These are phyloP conservation scores for Sphecodes monilicornis DNA, from an alignment of 2,888 invertebrate genomes.

Conservation along the genomic window DNA sequence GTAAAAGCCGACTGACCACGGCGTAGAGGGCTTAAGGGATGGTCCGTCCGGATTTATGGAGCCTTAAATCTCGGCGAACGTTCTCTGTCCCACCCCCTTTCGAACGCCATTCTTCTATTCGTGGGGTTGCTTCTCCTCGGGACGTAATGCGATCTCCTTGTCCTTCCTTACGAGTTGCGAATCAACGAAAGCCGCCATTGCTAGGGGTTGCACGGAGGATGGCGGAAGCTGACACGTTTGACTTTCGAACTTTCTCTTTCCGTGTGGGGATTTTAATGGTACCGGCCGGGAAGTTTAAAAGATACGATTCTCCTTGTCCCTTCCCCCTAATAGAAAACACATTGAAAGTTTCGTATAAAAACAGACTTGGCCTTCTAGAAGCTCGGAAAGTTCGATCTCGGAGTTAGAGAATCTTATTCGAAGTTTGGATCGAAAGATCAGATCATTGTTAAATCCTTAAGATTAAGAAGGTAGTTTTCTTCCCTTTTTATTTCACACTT, in stretches of 20 bases:
- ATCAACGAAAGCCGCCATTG: conserved; percentile 9
- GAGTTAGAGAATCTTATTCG: background rate
- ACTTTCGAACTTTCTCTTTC: conserved; percentile 25
- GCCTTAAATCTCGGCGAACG: conserved; percentile 78
- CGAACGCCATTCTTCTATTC: conserved; percentile 48
- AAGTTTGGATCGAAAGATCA: background rate
- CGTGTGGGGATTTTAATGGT: conserved; percentile 35
- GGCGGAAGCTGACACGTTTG: conserved; percentile 13
- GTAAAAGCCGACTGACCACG: conserved; percentile 80
- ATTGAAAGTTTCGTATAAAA: background rate
- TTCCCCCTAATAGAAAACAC: background rate
- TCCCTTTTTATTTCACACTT: background rate
- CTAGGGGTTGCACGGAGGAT: background rate
- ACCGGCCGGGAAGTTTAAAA: background rate
- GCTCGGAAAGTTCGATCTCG: background rate
- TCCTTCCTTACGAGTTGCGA: conserved; percentile 24
- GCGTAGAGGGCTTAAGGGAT: conserved; percentile 78
- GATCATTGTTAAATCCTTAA: background rate
- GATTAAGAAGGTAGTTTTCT: too few species aligned
- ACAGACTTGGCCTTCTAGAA: background rate
- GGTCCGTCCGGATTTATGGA: conserved; percentile 79
- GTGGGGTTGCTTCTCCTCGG: conserved; percentile 30
- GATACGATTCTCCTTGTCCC: background rate
- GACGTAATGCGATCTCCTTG: conserved; percentile 49
- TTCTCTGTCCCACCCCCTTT: conserved; percentile 40